Percentiles rank a stretch among this genome's conserved stretches.
Conservation (phyloP, 2,888 invertebrate genomes). For the Pomacea canaliculata region DNA sequence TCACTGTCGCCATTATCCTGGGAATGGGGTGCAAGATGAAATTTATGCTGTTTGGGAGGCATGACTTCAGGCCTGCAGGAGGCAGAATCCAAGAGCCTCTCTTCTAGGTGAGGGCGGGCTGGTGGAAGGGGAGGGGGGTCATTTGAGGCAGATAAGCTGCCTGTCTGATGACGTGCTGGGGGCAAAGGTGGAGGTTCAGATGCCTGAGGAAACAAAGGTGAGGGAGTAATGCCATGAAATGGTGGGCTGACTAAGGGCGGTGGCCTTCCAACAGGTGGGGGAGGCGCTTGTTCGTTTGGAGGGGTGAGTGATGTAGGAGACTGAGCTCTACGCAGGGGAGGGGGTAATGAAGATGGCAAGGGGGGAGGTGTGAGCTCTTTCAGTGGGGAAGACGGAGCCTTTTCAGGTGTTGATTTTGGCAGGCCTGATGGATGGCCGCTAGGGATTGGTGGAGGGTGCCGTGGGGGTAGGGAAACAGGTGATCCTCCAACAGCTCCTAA, state of each 20-base stretch:
- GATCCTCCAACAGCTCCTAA: slow-evolving; percentile 19
- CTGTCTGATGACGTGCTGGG: neutral
- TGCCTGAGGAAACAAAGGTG: too few species aligned
- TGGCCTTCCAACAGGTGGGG: neutral
- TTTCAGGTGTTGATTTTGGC: neutral
- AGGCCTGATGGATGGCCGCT: neutral
- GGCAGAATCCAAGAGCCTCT: neutral
- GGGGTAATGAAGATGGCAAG: neutral
- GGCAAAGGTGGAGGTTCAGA: neutral
- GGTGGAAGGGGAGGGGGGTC: neutral
- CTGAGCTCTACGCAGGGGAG: neutral
- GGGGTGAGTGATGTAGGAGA: neutral
- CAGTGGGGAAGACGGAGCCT: neutral
- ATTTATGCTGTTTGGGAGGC: neutral
- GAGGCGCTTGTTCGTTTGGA: slow-evolving; percentile 1
- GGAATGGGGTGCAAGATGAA: neutral
- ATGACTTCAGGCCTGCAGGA: neutral
- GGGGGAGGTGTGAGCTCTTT: slow-evolving; percentile 2
- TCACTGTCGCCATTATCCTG: slow-evolving; percentile 16
- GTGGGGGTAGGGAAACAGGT: slow-evolving; percentile 6
- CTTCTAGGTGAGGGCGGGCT: neutral
- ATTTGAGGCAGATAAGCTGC: neutral
- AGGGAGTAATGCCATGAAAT: too few species aligned
- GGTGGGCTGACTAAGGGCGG: slow-evolving; percentile 1
- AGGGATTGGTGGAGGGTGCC: neutral